Conservation (phyloP, 2,888 invertebrate species). For the Drosophila antonietae region DNA sequence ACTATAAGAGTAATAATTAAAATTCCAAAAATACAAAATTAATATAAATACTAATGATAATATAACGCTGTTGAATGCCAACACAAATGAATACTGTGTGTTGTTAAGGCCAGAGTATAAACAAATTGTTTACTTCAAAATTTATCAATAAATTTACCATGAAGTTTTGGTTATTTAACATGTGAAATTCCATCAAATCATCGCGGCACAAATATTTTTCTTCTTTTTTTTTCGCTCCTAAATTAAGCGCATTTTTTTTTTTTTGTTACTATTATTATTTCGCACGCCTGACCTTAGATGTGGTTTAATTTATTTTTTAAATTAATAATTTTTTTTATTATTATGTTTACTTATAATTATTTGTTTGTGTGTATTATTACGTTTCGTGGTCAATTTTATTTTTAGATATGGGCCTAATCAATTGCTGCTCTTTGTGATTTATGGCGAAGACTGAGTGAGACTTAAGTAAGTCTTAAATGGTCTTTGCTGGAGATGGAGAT, state of each 20-base stretch:
- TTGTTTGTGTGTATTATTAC: slow-evolving; percentile 4
- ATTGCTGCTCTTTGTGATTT: background rate
- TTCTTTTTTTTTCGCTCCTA: background rate
- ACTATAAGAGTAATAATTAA: background rate
- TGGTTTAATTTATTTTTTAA: slow-evolving; percentile 41
- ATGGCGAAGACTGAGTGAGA: background rate
- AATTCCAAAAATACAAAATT: background rate
- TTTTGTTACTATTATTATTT: slow-evolving; percentile 22
- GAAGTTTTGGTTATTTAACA: slow-evolving; percentile 28
- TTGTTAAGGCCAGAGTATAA: slow-evolving; percentile 33
- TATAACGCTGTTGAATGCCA: slow-evolving; percentile 33
- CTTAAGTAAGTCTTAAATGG: background rate
- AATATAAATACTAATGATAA: slow-evolving; percentile 6
- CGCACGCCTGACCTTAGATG: slow-evolving; percentile 49
- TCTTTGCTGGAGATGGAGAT: no score
- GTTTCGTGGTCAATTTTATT: slow-evolving; percentile 21
- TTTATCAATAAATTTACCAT: slow-evolving; percentile 43
- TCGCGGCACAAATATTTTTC: slow-evolving; percentile 36
- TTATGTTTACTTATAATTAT: slow-evolving; percentile 27
- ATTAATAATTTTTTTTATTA: slow-evolving; percentile 22
- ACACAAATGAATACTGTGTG: slow-evolving; percentile 22
- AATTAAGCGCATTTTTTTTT: slow-evolving; percentile 22
- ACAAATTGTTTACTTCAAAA: slow-evolving; percentile 36
- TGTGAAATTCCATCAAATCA: slow-evolving; percentile 51
- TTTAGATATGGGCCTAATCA: slow-evolving; percentile 17